Evolutionary conservation across 2,113 vertebrate genomes (phyloP).

Genomic region (Oncorhynchus kisutch): DNA sequence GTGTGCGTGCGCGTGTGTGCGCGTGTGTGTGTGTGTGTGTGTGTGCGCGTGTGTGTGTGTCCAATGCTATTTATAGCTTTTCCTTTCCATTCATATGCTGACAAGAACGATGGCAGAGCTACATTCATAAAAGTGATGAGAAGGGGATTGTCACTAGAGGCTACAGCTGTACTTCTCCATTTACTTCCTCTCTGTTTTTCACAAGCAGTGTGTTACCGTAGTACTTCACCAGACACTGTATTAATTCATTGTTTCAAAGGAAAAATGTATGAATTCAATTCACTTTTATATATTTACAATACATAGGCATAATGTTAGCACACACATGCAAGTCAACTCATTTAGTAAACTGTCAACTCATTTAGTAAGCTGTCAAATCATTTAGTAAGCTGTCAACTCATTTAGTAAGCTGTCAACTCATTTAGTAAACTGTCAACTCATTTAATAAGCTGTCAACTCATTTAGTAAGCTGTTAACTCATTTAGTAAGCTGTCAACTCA

Average conservation of each 20-base stretch:
- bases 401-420: conserved; percentile 10
- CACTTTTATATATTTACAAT: background rate
- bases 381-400: no score
- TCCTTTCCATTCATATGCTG: conserved; percentile 51
- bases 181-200: conserved; percentile 39
- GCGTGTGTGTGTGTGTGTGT: conserved; percentile 1
- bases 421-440: no score
- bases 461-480: no score
- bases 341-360: no score
- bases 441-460: no score
- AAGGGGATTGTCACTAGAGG: conserved; percentile 32
- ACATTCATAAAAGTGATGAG: conserved; percentile 27
- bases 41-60: conserved; percentile 7
- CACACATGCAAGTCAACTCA: background rate
- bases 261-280: background rate
- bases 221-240: background rate
- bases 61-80: conserved; percentile 53
- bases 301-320: background rate
- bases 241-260: conserved; percentile 2
- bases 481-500: no score
- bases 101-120: conserved; percentile 26
- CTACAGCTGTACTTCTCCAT: conserved; percentile 46
- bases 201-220: conserved; percentile 14
- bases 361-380: background rate
- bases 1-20: background rate